A percentile compares a stretch with the other conserved stretches of the same genome.
Conservation (phyloP, 2,113 vertebrate species). For the Aix galericulata region DNA sequence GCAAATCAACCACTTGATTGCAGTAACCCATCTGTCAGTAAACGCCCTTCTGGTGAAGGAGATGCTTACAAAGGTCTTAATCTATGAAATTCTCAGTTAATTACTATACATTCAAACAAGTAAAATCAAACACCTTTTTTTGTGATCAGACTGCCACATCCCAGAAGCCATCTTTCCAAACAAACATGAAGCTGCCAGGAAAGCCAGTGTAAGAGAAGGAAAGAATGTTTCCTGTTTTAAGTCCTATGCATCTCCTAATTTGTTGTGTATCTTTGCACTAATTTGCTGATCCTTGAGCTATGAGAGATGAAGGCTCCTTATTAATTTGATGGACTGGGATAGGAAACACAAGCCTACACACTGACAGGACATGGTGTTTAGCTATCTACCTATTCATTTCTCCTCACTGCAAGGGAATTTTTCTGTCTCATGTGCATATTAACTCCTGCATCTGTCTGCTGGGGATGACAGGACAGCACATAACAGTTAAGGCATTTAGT, state of each 20-base stretch:
- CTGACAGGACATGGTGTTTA: not conserved
- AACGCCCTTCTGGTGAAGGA: not conserved
- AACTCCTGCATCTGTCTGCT: not conserved
- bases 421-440: not conserved
- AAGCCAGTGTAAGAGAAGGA: not conserved
- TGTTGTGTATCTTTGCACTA: not conserved
- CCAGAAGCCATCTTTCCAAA: not conserved
- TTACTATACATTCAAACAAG: not conserved
- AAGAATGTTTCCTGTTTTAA: not conserved
- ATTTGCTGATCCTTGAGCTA: not conserved
- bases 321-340: not conserved
- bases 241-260: not conserved
- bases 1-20: not conserved
- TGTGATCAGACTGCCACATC: not conserved
- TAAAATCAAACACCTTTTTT: not conserved
- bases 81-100: not conserved
- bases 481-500: not conserved
- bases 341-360: not conserved
- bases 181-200: not conserved
- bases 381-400: not conserved
- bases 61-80: not conserved
- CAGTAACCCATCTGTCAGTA: not conserved
- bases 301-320: not conserved
- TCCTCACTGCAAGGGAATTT: not conserved
- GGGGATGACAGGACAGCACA: not conserved